A percentile compares a stretch with the other conserved stretches of the same genome.
Conservation (phyloP, 2,113 vertebrate species). For the Phylloscopus trochilus region DNA sequence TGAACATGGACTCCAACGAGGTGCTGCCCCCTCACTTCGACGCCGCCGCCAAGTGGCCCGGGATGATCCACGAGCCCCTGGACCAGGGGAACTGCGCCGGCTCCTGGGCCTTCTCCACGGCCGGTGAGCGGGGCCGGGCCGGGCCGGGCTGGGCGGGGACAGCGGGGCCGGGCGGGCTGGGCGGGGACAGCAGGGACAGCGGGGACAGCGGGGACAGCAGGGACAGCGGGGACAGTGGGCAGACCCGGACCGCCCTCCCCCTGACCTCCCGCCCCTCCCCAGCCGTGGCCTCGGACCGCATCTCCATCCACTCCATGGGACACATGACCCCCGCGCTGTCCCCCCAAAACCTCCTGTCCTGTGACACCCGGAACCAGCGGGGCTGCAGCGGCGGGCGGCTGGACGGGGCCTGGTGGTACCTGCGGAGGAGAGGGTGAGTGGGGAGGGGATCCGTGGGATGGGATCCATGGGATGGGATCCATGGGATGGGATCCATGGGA, state of each 20-base stretch:
- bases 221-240: neutral
- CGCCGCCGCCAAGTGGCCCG: constrained; percentile 88
- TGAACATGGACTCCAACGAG: constrained; percentile 83
- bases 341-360: constrained; percentile 94
- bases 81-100: constrained; percentile 97
- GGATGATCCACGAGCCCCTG: constrained; percentile 90
- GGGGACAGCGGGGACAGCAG: neutral
- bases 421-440: constrained; percentile 86
- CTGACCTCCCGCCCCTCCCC: neutral
- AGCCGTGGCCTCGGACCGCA: constrained; percentile 95
- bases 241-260: fast-evolving
- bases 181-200: too few species aligned
- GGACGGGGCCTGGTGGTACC: constrained; percentile 95
- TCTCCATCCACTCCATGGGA: constrained; percentile 98
- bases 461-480: neutral
- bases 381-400: constrained; percentile 88
- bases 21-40: constrained; percentile 83
- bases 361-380: constrained; percentile 89
- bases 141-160: neutral
- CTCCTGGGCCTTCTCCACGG: constrained; percentile 97
- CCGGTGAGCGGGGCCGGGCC: constrained; percentile 69
- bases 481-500: too few species aligned
- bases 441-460: too few species aligned
- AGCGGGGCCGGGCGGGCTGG: neutral
- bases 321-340: constrained; percentile 93